A percentile compares a stretch with the other conserved stretches of the same genome.
Conservation (phyloP, 2,888 invertebrate genomes). For the Callyntrura sp. region DNA sequence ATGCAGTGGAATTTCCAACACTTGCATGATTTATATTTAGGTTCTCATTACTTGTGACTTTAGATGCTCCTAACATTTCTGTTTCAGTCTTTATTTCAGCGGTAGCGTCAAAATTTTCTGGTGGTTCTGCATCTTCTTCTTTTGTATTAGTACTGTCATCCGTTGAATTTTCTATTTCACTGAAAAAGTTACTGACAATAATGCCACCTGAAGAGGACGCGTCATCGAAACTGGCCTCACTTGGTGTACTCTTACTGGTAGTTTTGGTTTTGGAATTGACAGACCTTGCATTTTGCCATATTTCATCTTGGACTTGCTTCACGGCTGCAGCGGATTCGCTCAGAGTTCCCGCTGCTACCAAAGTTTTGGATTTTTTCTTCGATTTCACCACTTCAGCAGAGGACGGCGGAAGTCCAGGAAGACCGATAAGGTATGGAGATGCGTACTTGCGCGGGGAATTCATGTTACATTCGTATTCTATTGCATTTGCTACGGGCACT, state of each 20-base stretch:
- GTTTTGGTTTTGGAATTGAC: background rate
- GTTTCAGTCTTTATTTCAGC: no score
- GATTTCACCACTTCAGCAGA: background rate
- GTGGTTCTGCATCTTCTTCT: background rate
- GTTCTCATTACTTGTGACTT: no score
- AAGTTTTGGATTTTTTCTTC: slow-evolving; percentile 31
- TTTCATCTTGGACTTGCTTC: slow-evolving; percentile 39
- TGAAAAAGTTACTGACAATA: background rate
- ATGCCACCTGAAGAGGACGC: slow-evolving; percentile 5
- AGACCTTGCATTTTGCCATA: slow-evolving; percentile 30
- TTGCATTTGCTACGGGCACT: no score
- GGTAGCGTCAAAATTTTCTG: background rate
- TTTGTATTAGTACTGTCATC: background rate
- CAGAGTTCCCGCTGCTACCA: background rate
- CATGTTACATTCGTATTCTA: no score
- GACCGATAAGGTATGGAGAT: slow-evolving; percentile 9
- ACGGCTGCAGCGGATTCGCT: slow-evolving; percentile 39
- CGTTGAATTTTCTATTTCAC: background rate
- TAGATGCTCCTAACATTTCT: no score
- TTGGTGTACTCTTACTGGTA: no score
- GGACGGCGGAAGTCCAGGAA: slow-evolving; percentile 33
- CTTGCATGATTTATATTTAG: no score
- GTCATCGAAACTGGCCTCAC: slow-evolving; percentile 33
- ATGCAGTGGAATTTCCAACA: no score
- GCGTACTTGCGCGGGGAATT: slow-evolving; percentile 44